Percentiles rank a stretch among this genome's conserved stretches.
These are phyloP conservation scores for Polypterus senegalus DNA, from an alignment of 2,113 vertebrate genomes.

Conservation along the genomic window DNA sequence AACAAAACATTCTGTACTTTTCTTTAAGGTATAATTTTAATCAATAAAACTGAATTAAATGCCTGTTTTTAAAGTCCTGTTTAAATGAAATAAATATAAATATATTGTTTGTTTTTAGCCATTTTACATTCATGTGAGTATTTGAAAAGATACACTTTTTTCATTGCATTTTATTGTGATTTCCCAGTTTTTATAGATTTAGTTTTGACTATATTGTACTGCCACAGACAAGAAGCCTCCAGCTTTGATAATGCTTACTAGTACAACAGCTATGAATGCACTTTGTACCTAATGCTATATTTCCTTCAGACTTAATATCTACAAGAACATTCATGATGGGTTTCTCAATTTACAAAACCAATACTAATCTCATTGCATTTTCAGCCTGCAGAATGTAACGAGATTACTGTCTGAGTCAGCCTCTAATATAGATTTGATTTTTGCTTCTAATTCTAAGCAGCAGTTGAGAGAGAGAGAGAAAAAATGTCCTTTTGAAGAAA, in stretches of 20 bases:
- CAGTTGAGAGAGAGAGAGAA: not conserved
- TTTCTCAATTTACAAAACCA: conserved; percentile 4
- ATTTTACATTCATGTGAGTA: too few relatives aligned
- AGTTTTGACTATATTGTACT: too few relatives aligned
- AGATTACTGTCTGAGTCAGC: not conserved
- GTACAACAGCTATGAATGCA: not conserved
- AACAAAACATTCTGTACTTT: too few relatives aligned
- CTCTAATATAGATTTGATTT: conserved; percentile 2
- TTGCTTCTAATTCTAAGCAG: conserved; percentile 3
- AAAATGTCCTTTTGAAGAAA: too few relatives aligned
- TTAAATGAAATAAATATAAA: too few relatives aligned
- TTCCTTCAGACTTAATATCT: not conserved
- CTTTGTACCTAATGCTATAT: conserved; percentile 5
- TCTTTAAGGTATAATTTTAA: too few relatives aligned
- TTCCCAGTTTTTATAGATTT: too few relatives aligned
- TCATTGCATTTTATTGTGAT: too few relatives aligned
- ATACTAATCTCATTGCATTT: conserved; percentile 6
- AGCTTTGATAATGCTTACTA: not conserved
- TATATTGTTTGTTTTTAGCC: too few relatives aligned
- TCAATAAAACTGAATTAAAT: too few relatives aligned
- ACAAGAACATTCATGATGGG: conserved; percentile 5
- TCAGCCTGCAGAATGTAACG: not conserved
- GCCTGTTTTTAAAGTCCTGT: too few relatives aligned
- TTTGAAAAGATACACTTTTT: too few relatives aligned
- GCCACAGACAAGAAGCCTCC: not conserved